These are phyloP conservation scores for Typhlichthys eigenmanni DNA, from an alignment of 2,797 vertebrate genomes.

Conservation along the genomic window DNA sequence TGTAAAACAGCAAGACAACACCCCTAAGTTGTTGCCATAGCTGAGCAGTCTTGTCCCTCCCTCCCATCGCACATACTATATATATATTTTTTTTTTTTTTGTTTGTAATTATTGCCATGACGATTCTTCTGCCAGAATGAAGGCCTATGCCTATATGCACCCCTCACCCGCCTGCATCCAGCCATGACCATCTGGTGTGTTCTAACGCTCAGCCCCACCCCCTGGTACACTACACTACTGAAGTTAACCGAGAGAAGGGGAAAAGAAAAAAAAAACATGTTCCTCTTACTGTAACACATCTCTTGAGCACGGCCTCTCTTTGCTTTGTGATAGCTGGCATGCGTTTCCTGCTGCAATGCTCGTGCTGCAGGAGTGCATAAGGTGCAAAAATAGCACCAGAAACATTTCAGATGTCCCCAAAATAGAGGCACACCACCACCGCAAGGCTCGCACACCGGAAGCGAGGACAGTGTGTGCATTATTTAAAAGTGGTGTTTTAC, in stretches of 20 bases:
- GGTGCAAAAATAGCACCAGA: slow-evolving; percentile 62
- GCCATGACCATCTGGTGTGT: slow-evolving; percentile 5
- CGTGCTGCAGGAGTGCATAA: slow-evolving; percentile 49
- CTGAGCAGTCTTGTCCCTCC: neutral
- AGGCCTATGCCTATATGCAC: neutral
- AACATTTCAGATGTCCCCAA: slow-evolving; percentile 61
- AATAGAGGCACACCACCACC: slow-evolving; percentile 56
- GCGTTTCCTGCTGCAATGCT: slow-evolving; percentile 44
- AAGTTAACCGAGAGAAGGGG: slow-evolving; percentile 25
- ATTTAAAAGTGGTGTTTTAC: too few species aligned
- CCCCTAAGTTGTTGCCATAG: neutral
- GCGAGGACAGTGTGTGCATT: slow-evolving; percentile 1
- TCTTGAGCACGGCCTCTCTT: slow-evolving; percentile 37
- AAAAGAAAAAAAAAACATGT: slow-evolving; percentile 28
- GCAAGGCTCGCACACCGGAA: slow-evolving; percentile 20
- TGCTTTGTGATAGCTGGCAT: slow-evolving; percentile 42
- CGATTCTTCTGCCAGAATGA: neutral
- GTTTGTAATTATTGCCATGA: too few species aligned
- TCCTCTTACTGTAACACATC: slow-evolving; percentile 68
- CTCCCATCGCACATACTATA: neutral
- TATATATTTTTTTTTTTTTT: too few species aligned
- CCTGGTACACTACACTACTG: slow-evolving; percentile 9
- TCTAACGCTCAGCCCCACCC: neutral
- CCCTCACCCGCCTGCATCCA: slow-evolving; percentile 1
- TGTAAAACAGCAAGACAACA: slow-evolving; percentile 29